These are phyloP conservation scores for Amiota mariae DNA, from an alignment of 2,888 invertebrate genomes.

Conservation along the genomic window DNA sequence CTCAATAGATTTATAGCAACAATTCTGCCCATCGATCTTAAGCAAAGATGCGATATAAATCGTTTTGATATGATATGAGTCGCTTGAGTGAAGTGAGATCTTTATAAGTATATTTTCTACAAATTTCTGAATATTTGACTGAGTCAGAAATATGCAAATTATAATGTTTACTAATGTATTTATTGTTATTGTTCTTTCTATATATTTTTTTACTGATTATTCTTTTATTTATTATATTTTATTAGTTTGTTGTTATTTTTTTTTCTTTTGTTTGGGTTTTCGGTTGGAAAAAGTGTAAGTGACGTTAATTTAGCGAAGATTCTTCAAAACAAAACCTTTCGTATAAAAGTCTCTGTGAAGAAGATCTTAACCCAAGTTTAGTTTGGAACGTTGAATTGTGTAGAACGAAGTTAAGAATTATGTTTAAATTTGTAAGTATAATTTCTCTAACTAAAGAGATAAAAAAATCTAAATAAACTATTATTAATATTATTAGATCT, in stretches of 20 bases:
- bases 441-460: slow-evolving; percentile 11
- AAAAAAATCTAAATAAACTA: slow-evolving; percentile 12
- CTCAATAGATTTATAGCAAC: slow-evolving; percentile 6
- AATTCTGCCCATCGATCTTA: background rate
- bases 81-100: slow-evolving; percentile 3
- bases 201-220: slow-evolving; percentile 21
- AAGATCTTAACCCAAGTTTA: slow-evolving; percentile 46
- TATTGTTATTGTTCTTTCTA: slow-evolving; percentile 34
- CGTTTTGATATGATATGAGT: background rate
- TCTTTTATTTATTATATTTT: slow-evolving; percentile 35
- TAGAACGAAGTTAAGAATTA: slow-evolving; percentile 49
- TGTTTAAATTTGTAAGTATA: slow-evolving; percentile 60
- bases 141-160: slow-evolving; percentile 57
- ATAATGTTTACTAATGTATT: slow-evolving; percentile 58
- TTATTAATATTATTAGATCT: slow-evolving; percentile 48
- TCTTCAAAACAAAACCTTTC: slow-evolving; percentile 38
- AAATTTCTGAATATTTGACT: slow-evolving; percentile 13
- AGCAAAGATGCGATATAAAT: background rate
- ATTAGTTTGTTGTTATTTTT: slow-evolving; percentile 30
- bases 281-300: slow-evolving; percentile 51
- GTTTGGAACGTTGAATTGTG: slow-evolving; percentile 47
- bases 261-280: background rate
- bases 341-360: slow-evolving; percentile 62
- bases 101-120: background rate
- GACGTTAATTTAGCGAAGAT: slow-evolving; percentile 58